phyloP scores from a whole-genome alignment of 2,113 vertebrate genomes.

The Phylloscopus trochilus region DNA sequence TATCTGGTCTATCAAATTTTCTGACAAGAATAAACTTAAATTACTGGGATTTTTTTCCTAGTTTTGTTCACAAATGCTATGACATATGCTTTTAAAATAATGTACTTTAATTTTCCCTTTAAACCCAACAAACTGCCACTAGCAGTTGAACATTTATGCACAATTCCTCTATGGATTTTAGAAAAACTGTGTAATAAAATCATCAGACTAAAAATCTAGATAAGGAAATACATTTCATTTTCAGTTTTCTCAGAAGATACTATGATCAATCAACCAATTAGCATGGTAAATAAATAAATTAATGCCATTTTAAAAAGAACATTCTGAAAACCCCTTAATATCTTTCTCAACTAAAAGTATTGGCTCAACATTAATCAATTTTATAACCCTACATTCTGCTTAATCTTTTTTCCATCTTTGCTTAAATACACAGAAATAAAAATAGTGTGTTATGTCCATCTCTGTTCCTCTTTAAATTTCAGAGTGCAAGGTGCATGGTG shows the following conservation, averaged over 20 bases:
- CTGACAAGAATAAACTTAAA: background rate
- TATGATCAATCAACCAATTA: slow-evolving; percentile 31
- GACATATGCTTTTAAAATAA: background rate
- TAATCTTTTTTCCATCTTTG: slow-evolving; percentile 7
- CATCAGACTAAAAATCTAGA: background rate
- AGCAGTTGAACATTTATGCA: background rate
- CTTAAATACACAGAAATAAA: slow-evolving; percentile 1
- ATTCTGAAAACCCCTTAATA: background rate
- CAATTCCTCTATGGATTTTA: background rate
- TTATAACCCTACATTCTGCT: background rate
- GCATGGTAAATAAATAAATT: background rate
- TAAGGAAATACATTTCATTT: slow-evolving; percentile 20
- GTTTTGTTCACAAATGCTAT: background rate
- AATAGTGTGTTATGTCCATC: background rate
- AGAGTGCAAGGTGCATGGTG: background rate
- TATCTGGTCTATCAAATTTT: background rate
- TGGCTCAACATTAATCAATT: background rate
- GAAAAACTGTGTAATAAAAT: slow-evolving; percentile 2
- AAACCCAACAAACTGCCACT: background rate
- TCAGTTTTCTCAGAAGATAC: slow-evolving; percentile 26
- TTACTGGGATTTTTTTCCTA: background rate
- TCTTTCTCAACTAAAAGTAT: background rate
- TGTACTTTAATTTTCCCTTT: background rate
- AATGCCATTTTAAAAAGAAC: background rate
- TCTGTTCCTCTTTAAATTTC: background rate